Percentiles rank a stretch among this genome's conserved stretches.
These are phyloP conservation scores for Metridium senile DNA, from an alignment of 92 coral and sea anemone genomes.

Conservation along the genomic window DNA sequence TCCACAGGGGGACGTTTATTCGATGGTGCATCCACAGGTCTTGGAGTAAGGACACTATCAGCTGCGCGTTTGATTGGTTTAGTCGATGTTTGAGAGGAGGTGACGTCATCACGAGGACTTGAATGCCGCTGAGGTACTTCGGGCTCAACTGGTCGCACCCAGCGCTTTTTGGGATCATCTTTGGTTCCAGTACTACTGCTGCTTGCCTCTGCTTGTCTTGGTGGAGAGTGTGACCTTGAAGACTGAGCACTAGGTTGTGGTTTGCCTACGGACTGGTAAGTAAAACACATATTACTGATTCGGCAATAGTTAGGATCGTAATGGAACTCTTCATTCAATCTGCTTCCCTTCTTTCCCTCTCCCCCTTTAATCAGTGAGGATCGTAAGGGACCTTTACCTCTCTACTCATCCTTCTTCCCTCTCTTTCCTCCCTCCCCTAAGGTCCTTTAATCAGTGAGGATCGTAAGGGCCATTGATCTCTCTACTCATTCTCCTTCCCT, in stretches of 20 bases:
- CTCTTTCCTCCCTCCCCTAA: too few relatives aligned
- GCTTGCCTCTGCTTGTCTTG: slow-evolving; percentile 62
- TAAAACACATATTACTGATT: background rate
- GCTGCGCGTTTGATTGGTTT: slow-evolving; percentile 71
- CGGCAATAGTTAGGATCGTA: too few relatives aligned
- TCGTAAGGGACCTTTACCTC: too few relatives aligned
- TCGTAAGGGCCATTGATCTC: too few relatives aligned
- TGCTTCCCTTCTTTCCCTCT: too few relatives aligned
- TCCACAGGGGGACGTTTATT: slow-evolving; percentile 24
- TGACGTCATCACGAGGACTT: slow-evolving; percentile 40
- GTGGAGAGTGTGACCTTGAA: slow-evolving; percentile 47
- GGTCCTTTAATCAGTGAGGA: too few relatives aligned
- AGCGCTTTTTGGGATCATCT: slow-evolving; percentile 59
- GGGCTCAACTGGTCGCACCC: slow-evolving; percentile 49
- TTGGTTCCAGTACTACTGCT: slow-evolving; percentile 39
- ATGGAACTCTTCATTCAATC: too few relatives aligned
- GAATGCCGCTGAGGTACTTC: slow-evolving; percentile 46
- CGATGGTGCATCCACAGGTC: slow-evolving; percentile 24
- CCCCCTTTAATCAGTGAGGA: too few relatives aligned
- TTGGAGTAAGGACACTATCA: slow-evolving; percentile 34
- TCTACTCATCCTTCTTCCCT: too few relatives aligned
- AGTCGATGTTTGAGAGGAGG: slow-evolving; percentile 38
- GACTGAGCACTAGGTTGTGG: slow-evolving; percentile 36
- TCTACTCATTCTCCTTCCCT: too few relatives aligned
- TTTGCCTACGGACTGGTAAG: slow-evolving; percentile 49